phyloP scores from a whole-genome alignment of 2,888 invertebrate genomes.

The Troides oblongomaculatus region DNA sequence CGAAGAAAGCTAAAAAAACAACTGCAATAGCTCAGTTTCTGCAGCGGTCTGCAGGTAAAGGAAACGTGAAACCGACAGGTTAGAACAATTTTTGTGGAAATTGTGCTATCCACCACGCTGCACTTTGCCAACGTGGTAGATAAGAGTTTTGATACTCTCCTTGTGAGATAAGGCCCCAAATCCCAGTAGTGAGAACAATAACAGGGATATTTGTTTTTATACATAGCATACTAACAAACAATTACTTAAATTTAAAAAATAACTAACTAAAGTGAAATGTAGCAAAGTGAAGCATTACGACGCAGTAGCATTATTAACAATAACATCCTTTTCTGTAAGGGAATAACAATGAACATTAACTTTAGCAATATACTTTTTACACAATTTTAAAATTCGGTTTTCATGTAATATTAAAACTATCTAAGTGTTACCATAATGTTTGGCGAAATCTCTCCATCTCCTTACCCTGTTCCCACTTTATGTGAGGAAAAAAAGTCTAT shows the following conservation, averaged over 20 bases:
- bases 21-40: too few species aligned
- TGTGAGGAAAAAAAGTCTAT: not conserved
- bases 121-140: too few species aligned
- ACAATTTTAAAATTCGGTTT: conserved; percentile 14
- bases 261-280: not conserved
- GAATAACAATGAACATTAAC: conserved; percentile 2
- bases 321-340: not conserved
- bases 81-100: too few species aligned
- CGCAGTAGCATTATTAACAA: not conserved
- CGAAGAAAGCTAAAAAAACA: too few species aligned
- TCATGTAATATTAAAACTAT: not conserved
- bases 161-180: too few species aligned
- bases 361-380: not conserved
- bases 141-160: too few species aligned
- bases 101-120: too few species aligned
- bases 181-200: not conserved
- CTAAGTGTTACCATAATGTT: not conserved
- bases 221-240: not conserved
- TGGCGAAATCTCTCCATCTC: not conserved
- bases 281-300: not conserved
- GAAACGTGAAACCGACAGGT: too few species aligned
- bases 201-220: too few species aligned
- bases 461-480: too few species aligned
- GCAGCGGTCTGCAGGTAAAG: too few species aligned
- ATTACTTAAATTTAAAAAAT: not conserved